Evolutionary conservation across 37 sponge, comb jelly and placozoan species (phyloP).

Genomic region (Spongia lamella): DNA sequence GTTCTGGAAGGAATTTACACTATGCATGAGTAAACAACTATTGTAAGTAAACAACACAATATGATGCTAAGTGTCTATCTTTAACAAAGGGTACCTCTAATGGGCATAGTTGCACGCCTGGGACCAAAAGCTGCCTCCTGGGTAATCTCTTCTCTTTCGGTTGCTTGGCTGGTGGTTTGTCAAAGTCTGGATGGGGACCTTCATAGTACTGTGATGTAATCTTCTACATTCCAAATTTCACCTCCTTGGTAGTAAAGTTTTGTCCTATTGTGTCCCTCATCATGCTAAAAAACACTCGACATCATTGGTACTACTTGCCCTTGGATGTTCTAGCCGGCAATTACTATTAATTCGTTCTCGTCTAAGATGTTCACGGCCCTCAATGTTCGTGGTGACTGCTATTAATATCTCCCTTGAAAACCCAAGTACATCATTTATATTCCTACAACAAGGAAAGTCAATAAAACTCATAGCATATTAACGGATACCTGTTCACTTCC

Average conservation of each 20-base stretch:
- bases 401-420: slow-evolving; percentile 12
- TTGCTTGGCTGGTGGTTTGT: background rate
- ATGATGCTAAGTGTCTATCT: too few relatives aligned
- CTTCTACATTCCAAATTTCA: background rate
- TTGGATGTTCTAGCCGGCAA: background rate
- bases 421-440: slow-evolving; percentile 11
- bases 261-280: slow-evolving; percentile 15
- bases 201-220: background rate
- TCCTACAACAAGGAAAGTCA: background rate
- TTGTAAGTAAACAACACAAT: too few relatives aligned
- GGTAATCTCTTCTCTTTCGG: too few relatives aligned
- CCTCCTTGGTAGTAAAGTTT: slow-evolving; percentile 1
- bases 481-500: slow-evolving; percentile 14
- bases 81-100: too few relatives aligned
- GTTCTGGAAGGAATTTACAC: too few relatives aligned
- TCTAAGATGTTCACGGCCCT: slow-evolving; percentile 4
- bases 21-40: too few relatives aligned
- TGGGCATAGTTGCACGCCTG: too few relatives aligned
- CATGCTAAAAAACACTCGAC: slow-evolving; percentile 7
- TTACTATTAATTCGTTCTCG: background rate
- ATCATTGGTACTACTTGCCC: slow-evolving; percentile 7
- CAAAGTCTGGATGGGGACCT: slow-evolving; percentile 5
- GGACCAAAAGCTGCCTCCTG: too few relatives aligned
- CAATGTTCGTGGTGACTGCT: slow-evolving; percentile 1
- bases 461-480: too few relatives aligned